Evolutionary conservation across 2,888 invertebrate genomes (phyloP), one percentile per base, ranked within the genome.

Genomic region (Scrobipalpa costella): DNA sequence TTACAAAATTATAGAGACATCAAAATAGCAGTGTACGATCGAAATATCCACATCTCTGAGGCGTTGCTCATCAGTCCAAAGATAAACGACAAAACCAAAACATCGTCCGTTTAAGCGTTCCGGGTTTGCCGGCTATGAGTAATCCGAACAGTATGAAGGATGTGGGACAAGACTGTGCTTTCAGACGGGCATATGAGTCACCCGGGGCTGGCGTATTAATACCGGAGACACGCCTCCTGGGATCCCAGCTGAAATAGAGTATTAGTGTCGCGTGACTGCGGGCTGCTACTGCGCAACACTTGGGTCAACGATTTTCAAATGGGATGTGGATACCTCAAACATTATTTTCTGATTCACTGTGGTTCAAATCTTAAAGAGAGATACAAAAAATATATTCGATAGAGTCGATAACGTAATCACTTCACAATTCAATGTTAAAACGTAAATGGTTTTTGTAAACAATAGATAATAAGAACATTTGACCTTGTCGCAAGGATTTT

Each of bases 181-280:
- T 85, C 88, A 90, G 90, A 89, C 90, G 80, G 75, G 76, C 75
- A 78, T 76, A 80, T 90, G 90, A 90, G 75, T 90, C 90, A 90
- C 78, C 75, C 40, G 34, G 33, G 79, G 79, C 82, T 75, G 79
- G 82, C 78, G 80, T 90, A 90, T 88, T 86, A 86, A 89, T 88
- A 90, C 79, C 85, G 84, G 86, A 87, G 90, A 89, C 90, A 90
- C 90, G 89, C 90, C 90, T 90, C 86, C 87, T 86, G 86, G 84
- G 86, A 81, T 81, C 81, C 79, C 82, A 76, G 78, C 87, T 77
- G 83, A 90, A 90, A 90, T 90, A 90, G 87, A 76, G 74, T 70
- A 73, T 74, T 77, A 76, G 85, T 85, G 86, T 89, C 88, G 87
- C 88, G 85, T 87, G 87, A 86, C 86, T 87, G 78, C 21, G 77